Evolutionary conservation across 1,140 invertebrate genomes (phyloP).

Genomic region (Nasonia longicornis): DNA sequence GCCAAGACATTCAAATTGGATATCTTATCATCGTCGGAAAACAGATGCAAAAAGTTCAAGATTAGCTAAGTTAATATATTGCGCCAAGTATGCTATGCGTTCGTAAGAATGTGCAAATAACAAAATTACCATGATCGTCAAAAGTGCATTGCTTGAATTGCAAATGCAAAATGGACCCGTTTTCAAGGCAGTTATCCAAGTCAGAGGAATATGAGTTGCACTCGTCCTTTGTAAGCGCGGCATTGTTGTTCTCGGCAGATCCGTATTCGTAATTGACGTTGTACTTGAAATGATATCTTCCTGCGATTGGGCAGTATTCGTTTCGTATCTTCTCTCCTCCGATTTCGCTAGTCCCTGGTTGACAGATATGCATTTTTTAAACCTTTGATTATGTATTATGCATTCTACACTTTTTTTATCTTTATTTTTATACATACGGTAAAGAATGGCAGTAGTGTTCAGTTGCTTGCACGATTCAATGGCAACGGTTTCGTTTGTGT

Average conservation of each 20-base stretch:
- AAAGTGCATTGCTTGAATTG: constrained; percentile 73
- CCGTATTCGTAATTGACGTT: constrained; percentile 56
- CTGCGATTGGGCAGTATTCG: constrained; percentile 77
- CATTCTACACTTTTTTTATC: background rate
- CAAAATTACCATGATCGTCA: constrained; percentile 67
- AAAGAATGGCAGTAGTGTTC: constrained; percentile 63
- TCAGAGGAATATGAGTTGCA: constrained; percentile 72
- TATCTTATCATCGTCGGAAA: constrained; percentile 66
- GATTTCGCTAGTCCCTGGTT: constrained; percentile 70
- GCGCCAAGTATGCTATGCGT: background rate
- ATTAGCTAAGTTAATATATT: background rate
- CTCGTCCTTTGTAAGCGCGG: constrained; percentile 66
- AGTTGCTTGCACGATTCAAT: constrained; percentile 71
- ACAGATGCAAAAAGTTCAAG: constrained; percentile 34
- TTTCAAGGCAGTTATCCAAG: constrained; percentile 75
- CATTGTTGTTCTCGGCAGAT: constrained; percentile 64
- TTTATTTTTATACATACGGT: constrained; percentile 60
- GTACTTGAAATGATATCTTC: constrained; percentile 75
- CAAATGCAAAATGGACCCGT: constrained; percentile 72
- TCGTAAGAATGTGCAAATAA: background rate
- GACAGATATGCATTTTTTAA: constrained; percentile 14
- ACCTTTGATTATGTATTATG: background rate
- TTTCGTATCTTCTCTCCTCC: constrained; percentile 68
- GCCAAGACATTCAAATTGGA: constrained; percentile 77
- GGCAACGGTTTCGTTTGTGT: constrained; percentile 73